Base-by-base conservation (phyloP, 1,140 invertebrate species). In the Bombus cullumanus region DNA sequence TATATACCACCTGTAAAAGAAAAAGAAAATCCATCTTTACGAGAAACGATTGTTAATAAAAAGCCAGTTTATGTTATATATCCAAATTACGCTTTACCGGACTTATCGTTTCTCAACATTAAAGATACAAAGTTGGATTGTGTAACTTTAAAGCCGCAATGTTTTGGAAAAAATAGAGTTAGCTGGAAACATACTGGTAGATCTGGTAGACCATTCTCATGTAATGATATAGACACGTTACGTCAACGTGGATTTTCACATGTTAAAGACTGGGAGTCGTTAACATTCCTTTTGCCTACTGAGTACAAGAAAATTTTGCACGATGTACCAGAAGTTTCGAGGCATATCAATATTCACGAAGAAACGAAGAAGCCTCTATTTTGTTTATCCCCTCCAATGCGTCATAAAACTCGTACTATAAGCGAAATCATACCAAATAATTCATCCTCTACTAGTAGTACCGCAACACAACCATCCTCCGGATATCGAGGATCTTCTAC, bases 41-140 rank as follows among this genome's bases (percentile, higher is more conserved):
- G 88, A n/a, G 94, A 95, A 81, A 94, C 92, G 0, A 73, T 92
- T 15, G 66, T 94, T 88, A 94, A 96, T 28, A 96, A 97, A 91
- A 96, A 96, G 82, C 97, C 98, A 8, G 97, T 99, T 25, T 98
- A 98, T 92, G 97, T 99, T 69, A 97, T 98, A 86, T 99, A 98
- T 95, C 98, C 98, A 28, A 98, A 98, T 94, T 99, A 99, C 92
- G 97, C 98, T 2, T 94, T 99, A 68, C 98, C 98, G 22, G 98
- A 99, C 95, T 96, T 99, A 75, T 97, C 97, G 79, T 99, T 99
- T 94, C 96, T 99, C 31, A 96, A 97, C 82, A 95, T 96, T 57
- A 96, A 96, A 88, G 95, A 96, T 79, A 93, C 95, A 59, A 96
- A 96, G 89, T 92, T 96, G n/a, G 96, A 97, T 22, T 97, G 97